These are phyloP conservation scores for Coregonus ussuriensis DNA, from an alignment of 2,797 vertebrate species.

Conservation along the genomic window DNA sequence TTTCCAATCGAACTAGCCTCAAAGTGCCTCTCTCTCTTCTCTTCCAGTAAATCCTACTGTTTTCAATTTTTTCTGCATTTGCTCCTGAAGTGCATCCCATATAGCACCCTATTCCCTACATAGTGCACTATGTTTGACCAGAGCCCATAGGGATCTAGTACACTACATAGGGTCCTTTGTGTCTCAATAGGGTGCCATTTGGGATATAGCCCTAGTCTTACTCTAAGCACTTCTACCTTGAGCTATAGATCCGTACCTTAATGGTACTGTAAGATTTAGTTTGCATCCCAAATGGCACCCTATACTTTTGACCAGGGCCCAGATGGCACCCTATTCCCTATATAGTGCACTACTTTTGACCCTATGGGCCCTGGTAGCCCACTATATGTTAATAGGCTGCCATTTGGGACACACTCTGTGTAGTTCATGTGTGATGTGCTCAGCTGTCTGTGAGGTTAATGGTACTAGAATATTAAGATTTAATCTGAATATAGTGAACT, in stretches of 20 bases:
- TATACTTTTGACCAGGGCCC: no score
- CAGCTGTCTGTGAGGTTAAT: not conserved
- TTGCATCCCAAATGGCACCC: no score
- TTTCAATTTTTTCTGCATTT: not conserved
- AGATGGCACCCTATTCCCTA: no score
- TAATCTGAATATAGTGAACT: slow-evolving; percentile 1
- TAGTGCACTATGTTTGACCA: not conserved
- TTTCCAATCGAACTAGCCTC: not conserved
- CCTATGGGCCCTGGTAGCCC: no score
- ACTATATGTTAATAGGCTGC: not conserved
- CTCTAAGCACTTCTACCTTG: no score
- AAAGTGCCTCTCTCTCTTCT: not conserved
- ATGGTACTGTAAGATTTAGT: no score
- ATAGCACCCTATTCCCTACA: not conserved
- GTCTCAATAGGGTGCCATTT: no score
- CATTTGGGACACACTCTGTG: not conserved
- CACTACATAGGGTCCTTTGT: not conserved
- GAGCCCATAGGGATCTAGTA: not conserved
- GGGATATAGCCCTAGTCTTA: no score
- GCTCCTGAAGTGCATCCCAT: not conserved
- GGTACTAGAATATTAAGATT: not conserved
- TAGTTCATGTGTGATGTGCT: not conserved
- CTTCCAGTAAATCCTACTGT: not conserved
- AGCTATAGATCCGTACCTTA: no score
- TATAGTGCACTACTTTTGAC: no score